Percentiles rank a stretch among this genome's conserved stretches.
Evolutionary conservation across 2,888 invertebrate species (phyloP).

Genomic region (Melanostoma scalare): DNA sequence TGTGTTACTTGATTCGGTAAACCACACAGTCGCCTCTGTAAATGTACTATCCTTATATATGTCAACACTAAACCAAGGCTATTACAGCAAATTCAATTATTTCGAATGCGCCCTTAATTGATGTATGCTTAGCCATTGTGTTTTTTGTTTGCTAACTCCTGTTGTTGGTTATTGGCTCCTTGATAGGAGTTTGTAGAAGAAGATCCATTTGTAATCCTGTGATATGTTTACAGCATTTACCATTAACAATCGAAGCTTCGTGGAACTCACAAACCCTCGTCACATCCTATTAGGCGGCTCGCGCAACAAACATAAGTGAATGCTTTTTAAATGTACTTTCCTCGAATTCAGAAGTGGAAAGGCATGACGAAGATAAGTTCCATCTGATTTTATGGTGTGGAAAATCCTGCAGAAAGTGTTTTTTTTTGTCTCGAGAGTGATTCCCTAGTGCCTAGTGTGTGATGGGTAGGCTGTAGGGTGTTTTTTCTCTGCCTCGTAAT

Average conservation of each 20-base stretch:
- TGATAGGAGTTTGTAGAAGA: neutral
- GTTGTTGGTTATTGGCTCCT: slow-evolving; percentile 26
- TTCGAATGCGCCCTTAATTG: slow-evolving; percentile 66
- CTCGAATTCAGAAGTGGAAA: slow-evolving; percentile 14
- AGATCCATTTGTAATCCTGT: slow-evolving; percentile 50
- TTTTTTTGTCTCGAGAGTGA: no score
- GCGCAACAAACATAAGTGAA: slow-evolving; percentile 13
- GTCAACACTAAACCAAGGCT: slow-evolving; percentile 36
- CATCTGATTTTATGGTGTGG: slow-evolving; percentile 37
- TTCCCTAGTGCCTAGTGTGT: no score
- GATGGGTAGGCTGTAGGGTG: no score
- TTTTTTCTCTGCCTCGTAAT: neutral
- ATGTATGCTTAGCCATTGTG: slow-evolving; percentile 49
- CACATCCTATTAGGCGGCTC: slow-evolving; percentile 55
- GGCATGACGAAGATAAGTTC: slow-evolving; percentile 1
- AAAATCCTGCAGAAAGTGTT: slow-evolving; percentile 20
- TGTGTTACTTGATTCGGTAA: slow-evolving; percentile 24
- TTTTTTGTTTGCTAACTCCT: slow-evolving; percentile 17
- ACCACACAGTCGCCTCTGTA: slow-evolving; percentile 19
- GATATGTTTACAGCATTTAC: slow-evolving; percentile 53
- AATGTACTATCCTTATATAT: neutral
- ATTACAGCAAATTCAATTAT: slow-evolving; percentile 57
- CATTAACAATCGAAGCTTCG: slow-evolving; percentile 41
- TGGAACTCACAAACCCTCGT: slow-evolving; percentile 2
- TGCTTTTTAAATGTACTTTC: slow-evolving; percentile 19